Evolutionary conservation across 2,888 invertebrate genomes (phyloP).

Genomic region (Fissipunctia ypsillon): DNA sequence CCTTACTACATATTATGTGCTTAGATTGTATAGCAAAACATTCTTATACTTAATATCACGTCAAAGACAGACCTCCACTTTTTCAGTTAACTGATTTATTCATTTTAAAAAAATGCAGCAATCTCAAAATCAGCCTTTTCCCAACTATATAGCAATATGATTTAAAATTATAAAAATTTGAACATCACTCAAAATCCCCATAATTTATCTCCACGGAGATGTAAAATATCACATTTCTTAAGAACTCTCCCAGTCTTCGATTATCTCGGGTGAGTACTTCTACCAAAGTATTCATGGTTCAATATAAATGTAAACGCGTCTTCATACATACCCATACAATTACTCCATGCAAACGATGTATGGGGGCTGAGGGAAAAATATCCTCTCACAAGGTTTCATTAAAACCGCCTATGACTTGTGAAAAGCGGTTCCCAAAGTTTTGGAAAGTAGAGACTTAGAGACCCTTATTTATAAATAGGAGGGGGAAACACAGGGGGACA

Average conservation of each 20-base stretch:
- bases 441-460: neutral
- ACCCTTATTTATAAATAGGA: too few species aligned
- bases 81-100: neutral
- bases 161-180: neutral
- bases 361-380: constrained; percentile 42
- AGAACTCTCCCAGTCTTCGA: constrained; percentile 9
- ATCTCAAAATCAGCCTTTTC: too few species aligned
- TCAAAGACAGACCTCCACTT: too few species aligned
- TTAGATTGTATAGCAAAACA: too few species aligned
- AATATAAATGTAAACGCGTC: constrained; percentile 73
- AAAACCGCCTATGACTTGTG: constrained; percentile 37
- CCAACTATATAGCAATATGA: too few species aligned
- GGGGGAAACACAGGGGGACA: too few species aligned
- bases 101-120: neutral
- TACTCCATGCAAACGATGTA: constrained; percentile 58
- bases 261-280: constrained; percentile 50
- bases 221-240: constrained; percentile 18
- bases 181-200: constrained; percentile 13
- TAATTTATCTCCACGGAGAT: neutral
- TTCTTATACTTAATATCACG: too few species aligned
- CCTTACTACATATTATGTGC: too few species aligned
- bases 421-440: constrained; percentile 41
- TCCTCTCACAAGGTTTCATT: constrained; percentile 53
- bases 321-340: constrained; percentile 68
- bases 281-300: constrained; percentile 65